Evolutionary conservation across 2,797 vertebrate species (phyloP), one percentile per base, ranked within the genome.

Genomic region (Loriculus beryllinus): DNA sequence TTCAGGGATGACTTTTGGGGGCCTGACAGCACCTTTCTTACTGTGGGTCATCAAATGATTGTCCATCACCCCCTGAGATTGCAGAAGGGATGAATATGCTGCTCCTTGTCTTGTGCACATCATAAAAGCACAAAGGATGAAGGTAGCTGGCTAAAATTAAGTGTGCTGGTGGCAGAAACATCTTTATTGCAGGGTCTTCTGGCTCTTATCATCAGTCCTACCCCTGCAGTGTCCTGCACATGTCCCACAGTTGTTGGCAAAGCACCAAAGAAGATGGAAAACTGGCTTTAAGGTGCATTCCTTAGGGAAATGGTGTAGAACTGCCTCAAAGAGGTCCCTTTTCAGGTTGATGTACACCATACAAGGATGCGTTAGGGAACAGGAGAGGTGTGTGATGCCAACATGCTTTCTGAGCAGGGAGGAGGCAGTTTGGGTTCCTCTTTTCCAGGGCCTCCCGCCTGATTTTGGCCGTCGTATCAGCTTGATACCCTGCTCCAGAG

Each of bases 341-440:
- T 47, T 42, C 10, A 19, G 39, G 22, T 72, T 56, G 20, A 43
- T 12, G 56, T 40, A 3, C 48, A 5, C 5, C 5, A 3, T 0
- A 4, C 0, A 6, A 21, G 57, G 49, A 25, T 21, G 14, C 1
- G 0, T 2, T 28, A 20, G n/a, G 5, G 19, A 42, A 3, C 0
- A 22, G 48, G 25, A 92, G 47, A 26, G 23, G 15, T 14, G 6
- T 28, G 43, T 57, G 65, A 18, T 68, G 47, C 26, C 22, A 4
- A 47, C 1, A 0, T 0, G 0, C 12, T 19, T 14, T 51, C 12
- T 5, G 52, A 57, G 68, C 40, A 35, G 37, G 18, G 54, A 74
- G 43, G 25, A 77, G 10, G 28, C 33, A 10, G 29, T 47, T 12
- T 35, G 70, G 20, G 23, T 16, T 72, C 14, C 21, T 65, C n/a